phyloP scores from a whole-genome alignment of 2,888 invertebrate species.

The Morpho helenor region DNA sequence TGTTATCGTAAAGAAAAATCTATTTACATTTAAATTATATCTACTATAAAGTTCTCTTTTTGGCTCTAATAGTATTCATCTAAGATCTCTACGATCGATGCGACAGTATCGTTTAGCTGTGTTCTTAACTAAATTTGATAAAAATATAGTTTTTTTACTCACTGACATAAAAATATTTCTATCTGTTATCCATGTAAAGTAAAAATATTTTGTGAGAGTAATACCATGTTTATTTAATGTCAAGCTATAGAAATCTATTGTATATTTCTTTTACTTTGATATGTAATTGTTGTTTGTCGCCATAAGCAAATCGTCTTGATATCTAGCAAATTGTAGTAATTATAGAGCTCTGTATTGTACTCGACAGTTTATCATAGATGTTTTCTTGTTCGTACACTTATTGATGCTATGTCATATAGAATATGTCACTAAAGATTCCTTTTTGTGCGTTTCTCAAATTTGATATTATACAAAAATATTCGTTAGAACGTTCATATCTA shows the following conservation, averaged over 20 bases:
- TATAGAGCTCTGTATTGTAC: slow-evolving; percentile 7
- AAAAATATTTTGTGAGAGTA: slow-evolving; percentile 10
- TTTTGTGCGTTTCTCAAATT: slow-evolving; percentile 31
- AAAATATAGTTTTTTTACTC: no score
- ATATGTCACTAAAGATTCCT: slow-evolving; percentile 25
- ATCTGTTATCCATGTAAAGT: no score
- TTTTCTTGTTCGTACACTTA: slow-evolving; percentile 12
- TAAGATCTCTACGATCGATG: no score
- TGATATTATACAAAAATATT: slow-evolving; percentile 21
- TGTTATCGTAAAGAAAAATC: no score
- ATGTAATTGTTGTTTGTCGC: slow-evolving; percentile 4
- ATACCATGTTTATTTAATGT: slow-evolving; percentile 7
- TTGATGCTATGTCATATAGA: slow-evolving; percentile 16
- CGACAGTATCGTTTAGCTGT: no score
- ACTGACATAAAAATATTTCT: no score
- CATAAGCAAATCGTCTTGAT: slow-evolving; percentile 2
- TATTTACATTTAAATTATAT: no score
- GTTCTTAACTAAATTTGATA: no score
- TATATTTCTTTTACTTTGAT: no score
- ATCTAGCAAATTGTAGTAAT: slow-evolving; percentile 10
- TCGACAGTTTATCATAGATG: not conserved
- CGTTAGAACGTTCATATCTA: slow-evolving; percentile 25
- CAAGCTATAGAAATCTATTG: not conserved
- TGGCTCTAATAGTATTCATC: no score
- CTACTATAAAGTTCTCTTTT: no score